Evolutionary conservation across 2,797 vertebrate species (phyloP), one percentile per base, ranked within the genome.

Genomic region (Acropternis orthonyx): DNA sequence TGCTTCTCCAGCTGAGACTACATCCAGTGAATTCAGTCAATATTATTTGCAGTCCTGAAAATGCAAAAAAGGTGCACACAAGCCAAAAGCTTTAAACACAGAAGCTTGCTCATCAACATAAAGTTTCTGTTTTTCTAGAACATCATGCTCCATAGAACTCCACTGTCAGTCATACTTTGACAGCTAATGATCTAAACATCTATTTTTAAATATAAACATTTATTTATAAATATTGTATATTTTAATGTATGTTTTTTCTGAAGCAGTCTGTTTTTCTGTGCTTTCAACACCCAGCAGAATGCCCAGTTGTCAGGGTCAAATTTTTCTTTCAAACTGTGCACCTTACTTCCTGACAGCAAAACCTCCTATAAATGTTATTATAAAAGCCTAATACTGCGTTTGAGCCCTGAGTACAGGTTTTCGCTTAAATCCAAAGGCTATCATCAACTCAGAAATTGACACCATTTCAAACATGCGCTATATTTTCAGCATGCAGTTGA

Each of bases 21-120:
- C 0, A 0, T 24, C 14, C n/a, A 28, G 21, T 14, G 59, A 48
- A 56, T 55, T 66, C 36, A 34, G 26, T 16, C 62, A 68, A 20
- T 72, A 30, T 27, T 62, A 52, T 17, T 7, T 84, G 46, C 24
- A 84, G 48, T 23, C 32, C 68, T 61, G 55, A 84, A 94, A 90
- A 91, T 11, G 23, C 27, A 65, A 36, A 88, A 85, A 37, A 49
- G 14, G 26, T 67, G 41, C 48, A n/a, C 28, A 13, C 48, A 80
- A 90, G 58, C 28, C 66, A 78, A 65, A 79, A 59, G 39, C 10
- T 52, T 81, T 24, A 61, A 72, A 49, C 46, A 79, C 7, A 76
- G 58, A 63, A 77, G 23, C 44, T 89, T 73, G 27, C 24, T 83
- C 21, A 58, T 36, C 52, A 51, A 18, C 2, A 2, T 23, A n/a